Evolutionary conservation across 2,113 vertebrate genomes (phyloP), one percentile per base, ranked within the genome.

Genomic region (Anseranas semipalmata): DNA sequence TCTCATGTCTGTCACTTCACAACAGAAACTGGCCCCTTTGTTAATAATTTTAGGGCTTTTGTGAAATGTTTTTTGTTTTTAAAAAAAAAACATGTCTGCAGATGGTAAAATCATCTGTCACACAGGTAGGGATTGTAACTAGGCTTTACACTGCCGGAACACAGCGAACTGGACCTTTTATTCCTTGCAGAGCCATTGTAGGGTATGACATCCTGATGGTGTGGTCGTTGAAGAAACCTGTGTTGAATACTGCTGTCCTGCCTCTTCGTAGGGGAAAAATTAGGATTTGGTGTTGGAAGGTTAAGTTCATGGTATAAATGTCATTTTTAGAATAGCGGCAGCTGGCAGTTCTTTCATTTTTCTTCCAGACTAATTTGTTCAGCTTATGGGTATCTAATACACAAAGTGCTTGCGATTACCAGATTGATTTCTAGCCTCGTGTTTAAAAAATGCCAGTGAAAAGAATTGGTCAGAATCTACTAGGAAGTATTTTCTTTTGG

Each of bases 301-400:
- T 85, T 68, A 85, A 73, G 35, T 82, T 91, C 12, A 19, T 65
- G 35, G 4, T 63, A 12, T 79, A 89, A 85, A 25, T 65, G 33
- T 53, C 58, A 17, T 39, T 58, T 81, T 87, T 53, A 68, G 52
- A 79, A 58, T 4, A 60, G 65, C 37, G 56, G 80, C 65, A 94
- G 63, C 72, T 92, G 68, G 48, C 59, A 87, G n/a, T 70, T 89
- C 90, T 89, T 87, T 85, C 2, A 33, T 72, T 96, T 94, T 93
- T 89, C 35, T 41, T 82, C 7, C 13, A 14, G 78, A 68, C 76
- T 90, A 11, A 21, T 81, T 92, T 89, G 18, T 90, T 87, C 37
- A 41, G 32, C 19, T 91, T 75, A 50, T 60, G 45, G 48, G 17
- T 82, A 58, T 95, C 39, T 92, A 78, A 89, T 75, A 76, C 43